Conservation (phyloP, 2,797 vertebrate species). For the Schizopygopsis pylzovi region DNA sequence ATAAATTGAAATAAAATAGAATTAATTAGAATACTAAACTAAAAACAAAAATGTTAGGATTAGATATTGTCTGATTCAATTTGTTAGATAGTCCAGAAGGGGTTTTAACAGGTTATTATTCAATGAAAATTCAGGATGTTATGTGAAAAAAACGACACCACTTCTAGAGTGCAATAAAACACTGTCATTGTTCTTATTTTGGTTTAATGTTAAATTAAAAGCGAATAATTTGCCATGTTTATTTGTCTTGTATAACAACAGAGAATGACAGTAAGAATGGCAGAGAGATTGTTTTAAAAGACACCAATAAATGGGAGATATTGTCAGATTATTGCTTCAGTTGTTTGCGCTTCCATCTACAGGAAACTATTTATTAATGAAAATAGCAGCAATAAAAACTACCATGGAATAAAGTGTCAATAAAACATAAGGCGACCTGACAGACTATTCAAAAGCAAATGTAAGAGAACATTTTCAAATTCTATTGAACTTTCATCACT, state of each 20-base stretch:
- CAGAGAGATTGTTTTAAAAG: background rate
- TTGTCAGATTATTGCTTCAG: background rate
- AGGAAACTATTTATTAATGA: background rate
- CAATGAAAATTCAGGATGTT: background rate
- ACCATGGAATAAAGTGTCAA: background rate
- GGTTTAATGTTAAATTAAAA: background rate
- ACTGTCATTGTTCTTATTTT: background rate
- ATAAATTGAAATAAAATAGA: background rate
- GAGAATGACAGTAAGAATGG: background rate
- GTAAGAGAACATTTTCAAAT: background rate
- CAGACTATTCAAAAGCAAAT: background rate
- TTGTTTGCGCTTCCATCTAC: background rate
- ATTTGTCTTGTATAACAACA: background rate
- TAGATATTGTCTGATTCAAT: background rate
- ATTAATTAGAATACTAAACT: background rate
- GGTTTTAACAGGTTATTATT: background rate
- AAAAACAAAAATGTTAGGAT: background rate
- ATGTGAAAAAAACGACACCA: background rate
- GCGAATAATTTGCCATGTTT: background rate
- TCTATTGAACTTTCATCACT: background rate
- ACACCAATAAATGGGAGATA: conserved; percentile 24
- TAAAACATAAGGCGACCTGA: conserved; percentile 13
- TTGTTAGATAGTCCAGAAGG: background rate
- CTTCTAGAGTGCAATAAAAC: background rate
- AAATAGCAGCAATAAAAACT: background rate